Conservation (phyloP, 2,888 invertebrate species). For the Rhaphigaster nebulosa region DNA sequence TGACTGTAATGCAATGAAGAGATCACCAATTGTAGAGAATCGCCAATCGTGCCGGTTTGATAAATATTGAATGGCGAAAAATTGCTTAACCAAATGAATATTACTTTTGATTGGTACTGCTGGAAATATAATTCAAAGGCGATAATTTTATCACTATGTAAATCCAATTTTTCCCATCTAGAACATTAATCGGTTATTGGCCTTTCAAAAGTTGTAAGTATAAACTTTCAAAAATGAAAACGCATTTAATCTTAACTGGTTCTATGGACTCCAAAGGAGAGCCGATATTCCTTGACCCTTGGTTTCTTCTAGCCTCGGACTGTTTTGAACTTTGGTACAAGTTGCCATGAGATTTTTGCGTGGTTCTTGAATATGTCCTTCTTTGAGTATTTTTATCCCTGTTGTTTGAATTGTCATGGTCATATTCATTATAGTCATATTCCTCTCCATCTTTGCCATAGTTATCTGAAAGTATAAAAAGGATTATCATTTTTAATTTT, state of each 20-base stretch:
- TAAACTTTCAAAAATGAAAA: constrained; percentile 12
- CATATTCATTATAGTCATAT: constrained; percentile 60
- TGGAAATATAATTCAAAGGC: not conserved
- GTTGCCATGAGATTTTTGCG: not conserved
- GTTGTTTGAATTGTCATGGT: constrained; percentile 51
- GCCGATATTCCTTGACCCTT: constrained; percentile 67
- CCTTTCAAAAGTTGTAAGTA: not conserved
- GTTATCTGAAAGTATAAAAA: constrained; percentile 21
- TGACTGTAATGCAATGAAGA: no score
- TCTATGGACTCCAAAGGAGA: constrained; percentile 71
- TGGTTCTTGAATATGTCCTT: not conserved
- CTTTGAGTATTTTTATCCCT: constrained; percentile 51
- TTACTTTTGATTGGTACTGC: not conserved
- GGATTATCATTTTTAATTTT: not conserved
- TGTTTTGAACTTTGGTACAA: constrained; percentile 43
- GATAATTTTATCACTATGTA: no score
- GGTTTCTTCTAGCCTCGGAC: not conserved
- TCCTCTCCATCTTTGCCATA: constrained; percentile 62
- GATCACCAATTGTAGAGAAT: not conserved
- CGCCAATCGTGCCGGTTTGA: not conserved
- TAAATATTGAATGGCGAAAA: not conserved
- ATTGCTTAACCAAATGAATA: not conserved
- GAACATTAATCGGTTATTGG: not conserved
- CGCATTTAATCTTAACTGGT: constrained; percentile 61
- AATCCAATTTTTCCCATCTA: not conserved